These are phyloP conservation scores for Rhogogaster chlorosoma DNA, from an alignment of 2,888 invertebrate species.

Conservation along the genomic window DNA sequence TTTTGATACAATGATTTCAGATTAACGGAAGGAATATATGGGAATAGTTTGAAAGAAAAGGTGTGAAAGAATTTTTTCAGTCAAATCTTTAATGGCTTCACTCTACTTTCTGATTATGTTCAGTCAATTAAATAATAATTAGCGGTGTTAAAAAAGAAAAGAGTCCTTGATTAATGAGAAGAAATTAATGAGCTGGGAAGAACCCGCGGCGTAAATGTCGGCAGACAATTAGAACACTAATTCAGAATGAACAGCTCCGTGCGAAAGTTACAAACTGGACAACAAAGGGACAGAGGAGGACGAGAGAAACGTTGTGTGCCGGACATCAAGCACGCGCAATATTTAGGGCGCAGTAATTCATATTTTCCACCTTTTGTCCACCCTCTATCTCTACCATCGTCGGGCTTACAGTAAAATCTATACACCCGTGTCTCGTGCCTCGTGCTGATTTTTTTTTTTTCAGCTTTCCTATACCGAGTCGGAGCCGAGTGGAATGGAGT, in stretches of 20 bases:
- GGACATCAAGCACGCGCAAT: conserved; percentile 46
- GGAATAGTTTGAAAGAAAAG: background rate
- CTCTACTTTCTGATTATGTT: background rate
- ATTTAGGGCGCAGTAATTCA: conserved; percentile 50
- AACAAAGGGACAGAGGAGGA: conserved; percentile 32
- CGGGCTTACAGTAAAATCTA: conserved; percentile 9
- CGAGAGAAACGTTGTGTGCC: conserved; percentile 42
- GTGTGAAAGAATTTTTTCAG: background rate
- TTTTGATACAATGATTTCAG: background rate
- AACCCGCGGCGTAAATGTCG: background rate
- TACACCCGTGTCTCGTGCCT: background rate
- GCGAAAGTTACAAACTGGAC: conserved; percentile 42
- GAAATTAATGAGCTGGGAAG: background rate
- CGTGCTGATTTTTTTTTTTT: conserved; percentile 17
- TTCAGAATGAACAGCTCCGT: conserved; percentile 18
- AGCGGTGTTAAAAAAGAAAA: background rate
- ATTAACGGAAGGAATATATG: background rate
- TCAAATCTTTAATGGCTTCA: background rate
- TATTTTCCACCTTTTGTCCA: conserved; percentile 38
- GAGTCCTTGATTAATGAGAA: background rate
- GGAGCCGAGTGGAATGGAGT: conserved; percentile 25
- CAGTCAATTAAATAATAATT: background rate
- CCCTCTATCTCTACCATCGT: conserved; percentile 34
- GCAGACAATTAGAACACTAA: conserved; percentile 34
- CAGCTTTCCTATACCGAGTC: conserved; percentile 26